Conservation (phyloP, 1,140 invertebrate species). For the Achroia grisella region DNA sequence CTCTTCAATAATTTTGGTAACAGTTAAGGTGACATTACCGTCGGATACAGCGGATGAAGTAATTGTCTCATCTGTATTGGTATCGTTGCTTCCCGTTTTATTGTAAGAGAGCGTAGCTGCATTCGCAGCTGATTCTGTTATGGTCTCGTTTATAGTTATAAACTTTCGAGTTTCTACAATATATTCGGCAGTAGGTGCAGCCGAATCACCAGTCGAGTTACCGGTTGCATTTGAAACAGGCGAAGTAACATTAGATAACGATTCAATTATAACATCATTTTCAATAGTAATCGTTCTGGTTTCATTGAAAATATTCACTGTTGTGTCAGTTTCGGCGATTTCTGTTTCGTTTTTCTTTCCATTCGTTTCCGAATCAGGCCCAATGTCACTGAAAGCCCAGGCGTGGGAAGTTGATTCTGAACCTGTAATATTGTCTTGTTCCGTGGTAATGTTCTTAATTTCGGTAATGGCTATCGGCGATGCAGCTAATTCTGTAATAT, state of each 20-base stretch:
- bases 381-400: background rate
- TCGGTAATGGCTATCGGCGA: background rate
- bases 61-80: background rate
- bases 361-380: too few species aligned
- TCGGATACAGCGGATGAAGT: background rate
- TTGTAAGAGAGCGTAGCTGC: background rate
- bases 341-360: background rate
- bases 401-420: background rate
- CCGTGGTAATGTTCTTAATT: background rate
- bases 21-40: too few species aligned
- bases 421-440: background rate
- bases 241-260: background rate
- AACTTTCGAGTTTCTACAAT: background rate
- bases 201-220: background rate
- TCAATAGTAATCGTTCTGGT: background rate
- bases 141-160: background rate
- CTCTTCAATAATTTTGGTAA: too few species aligned
- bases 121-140: background rate
- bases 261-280: background rate
- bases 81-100: background rate
- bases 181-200: background rate
- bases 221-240: background rate
- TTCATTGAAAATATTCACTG: background rate
- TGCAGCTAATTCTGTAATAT: background rate
- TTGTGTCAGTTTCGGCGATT: background rate